A percentile compares a stretch with the other conserved stretches of the same genome.
Evolutionary conservation across 2,797 vertebrate species (phyloP).

Genomic region (Poecilia wingei): DNA sequence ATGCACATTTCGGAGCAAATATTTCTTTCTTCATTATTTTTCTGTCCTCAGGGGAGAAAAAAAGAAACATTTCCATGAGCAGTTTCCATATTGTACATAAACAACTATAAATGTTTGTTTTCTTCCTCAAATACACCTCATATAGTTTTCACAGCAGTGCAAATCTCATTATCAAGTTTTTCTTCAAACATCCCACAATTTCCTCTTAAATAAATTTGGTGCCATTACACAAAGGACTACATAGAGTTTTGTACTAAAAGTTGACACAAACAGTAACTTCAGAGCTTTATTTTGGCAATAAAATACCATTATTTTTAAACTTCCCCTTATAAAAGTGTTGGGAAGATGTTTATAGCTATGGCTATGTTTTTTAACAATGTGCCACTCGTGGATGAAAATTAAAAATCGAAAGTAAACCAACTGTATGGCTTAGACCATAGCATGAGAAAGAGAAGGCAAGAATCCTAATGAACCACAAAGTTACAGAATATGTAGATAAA

Average conservation of each 20-base stretch:
- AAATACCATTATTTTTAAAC: neutral
- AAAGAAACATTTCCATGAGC: neutral
- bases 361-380: neutral
- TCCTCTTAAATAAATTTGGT: neutral
- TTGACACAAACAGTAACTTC: neutral
- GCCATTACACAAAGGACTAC: neutral
- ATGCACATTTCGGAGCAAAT: neutral
- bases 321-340: neutral
- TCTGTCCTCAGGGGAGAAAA: too few relatives aligned
- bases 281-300: slow-evolving; percentile 1
- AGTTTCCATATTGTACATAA: neutral
- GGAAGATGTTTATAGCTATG: neutral
- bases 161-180: neutral
- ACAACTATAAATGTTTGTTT: neutral
- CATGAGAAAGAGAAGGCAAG: neutral
- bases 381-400: neutral
- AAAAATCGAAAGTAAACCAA: neutral
- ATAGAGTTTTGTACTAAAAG: neutral
- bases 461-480: slow-evolving; percentile 1
- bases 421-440: neutral
- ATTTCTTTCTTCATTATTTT: neutral
- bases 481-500: neutral
- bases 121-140: neutral
- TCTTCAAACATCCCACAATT: neutral
- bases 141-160: neutral